These are phyloP conservation scores for Pyrgilauda ruficollis DNA, from an alignment of 2,113 vertebrate species.

Conservation along the genomic window DNA sequence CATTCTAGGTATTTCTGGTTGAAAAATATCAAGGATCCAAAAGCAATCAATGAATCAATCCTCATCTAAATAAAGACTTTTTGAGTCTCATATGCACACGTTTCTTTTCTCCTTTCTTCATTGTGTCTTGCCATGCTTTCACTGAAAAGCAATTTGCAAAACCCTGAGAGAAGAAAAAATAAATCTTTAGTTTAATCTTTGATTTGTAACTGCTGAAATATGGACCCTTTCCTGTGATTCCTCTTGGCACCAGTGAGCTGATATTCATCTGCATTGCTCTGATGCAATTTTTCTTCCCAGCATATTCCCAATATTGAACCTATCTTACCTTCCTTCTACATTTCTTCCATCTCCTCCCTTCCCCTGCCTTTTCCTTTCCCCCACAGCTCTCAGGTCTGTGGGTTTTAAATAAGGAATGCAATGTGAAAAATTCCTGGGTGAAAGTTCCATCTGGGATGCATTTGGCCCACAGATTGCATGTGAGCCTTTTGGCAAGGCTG, in stretches of 20 bases:
- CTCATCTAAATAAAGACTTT: neutral
- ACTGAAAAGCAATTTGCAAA: neutral
- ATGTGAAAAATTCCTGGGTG: conserved; percentile 5
- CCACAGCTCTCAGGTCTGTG: neutral
- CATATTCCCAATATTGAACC: neutral
- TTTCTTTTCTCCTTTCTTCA: neutral
- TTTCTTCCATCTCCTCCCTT: neutral
- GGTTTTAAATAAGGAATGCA: neutral
- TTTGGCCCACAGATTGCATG: conserved; percentile 5
- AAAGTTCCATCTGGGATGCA: conserved; percentile 40
- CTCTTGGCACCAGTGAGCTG: neutral
- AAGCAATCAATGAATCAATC: neutral
- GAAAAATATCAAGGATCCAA: neutral
- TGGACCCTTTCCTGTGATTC: neutral
- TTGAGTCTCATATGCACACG: neutral
- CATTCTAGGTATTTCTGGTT: neutral
- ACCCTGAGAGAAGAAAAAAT: neutral
- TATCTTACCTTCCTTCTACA: neutral
- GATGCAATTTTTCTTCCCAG: neutral
- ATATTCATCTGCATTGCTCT: neutral
- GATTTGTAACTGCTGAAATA: neutral
- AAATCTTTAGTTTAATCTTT: neutral
- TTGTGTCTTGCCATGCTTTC: neutral
- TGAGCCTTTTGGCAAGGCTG: conserved; percentile 2
- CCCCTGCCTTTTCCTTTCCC: neutral